Evolutionary conservation across 1,140 invertebrate species (phyloP).

Genomic region (Copidosoma floridanum): DNA sequence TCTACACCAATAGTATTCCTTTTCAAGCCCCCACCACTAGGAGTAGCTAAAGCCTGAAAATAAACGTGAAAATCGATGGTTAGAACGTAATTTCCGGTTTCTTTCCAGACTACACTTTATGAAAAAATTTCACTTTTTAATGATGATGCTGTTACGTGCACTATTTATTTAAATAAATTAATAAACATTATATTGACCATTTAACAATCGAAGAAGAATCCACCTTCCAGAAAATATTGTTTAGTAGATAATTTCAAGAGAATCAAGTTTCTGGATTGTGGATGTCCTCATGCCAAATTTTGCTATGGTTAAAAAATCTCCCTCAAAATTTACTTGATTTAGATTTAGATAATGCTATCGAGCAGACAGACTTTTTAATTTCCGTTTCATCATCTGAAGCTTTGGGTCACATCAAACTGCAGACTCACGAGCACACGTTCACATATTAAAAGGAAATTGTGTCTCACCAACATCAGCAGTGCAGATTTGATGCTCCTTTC

Average conservation of each 20-base stretch:
- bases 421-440: slow-evolving; percentile 29
- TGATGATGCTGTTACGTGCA: slow-evolving; percentile 52
- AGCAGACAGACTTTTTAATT: slow-evolving; percentile 23
- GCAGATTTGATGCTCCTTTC: slow-evolving; percentile 42
- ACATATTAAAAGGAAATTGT: slow-evolving; percentile 37
- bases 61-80: no score
- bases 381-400: slow-evolving; percentile 31
- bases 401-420: slow-evolving; percentile 34
- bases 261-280: slow-evolving; percentile 47
- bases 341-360: slow-evolving; percentile 12
- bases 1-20: no score
- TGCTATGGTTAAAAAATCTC: slow-evolving; percentile 41
- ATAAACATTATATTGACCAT: slow-evolving; percentile 33
- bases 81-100: no score
- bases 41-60: no score
- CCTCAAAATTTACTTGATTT: slow-evolving; percentile 31
- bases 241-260: slow-evolving; percentile 39
- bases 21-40: no score
- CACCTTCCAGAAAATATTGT: slow-evolving; percentile 34
- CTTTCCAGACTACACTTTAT: no score
- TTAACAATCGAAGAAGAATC: slow-evolving; percentile 27
- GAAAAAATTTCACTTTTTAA: slow-evolving; percentile 43
- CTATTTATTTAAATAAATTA: slow-evolving; percentile 48
- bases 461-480: slow-evolving; percentile 30
- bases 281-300: slow-evolving; percentile 44